These are phyloP conservation scores for Glyptemys insculpta DNA, from an alignment of 2,797 vertebrate genomes.

Conservation along the genomic window DNA sequence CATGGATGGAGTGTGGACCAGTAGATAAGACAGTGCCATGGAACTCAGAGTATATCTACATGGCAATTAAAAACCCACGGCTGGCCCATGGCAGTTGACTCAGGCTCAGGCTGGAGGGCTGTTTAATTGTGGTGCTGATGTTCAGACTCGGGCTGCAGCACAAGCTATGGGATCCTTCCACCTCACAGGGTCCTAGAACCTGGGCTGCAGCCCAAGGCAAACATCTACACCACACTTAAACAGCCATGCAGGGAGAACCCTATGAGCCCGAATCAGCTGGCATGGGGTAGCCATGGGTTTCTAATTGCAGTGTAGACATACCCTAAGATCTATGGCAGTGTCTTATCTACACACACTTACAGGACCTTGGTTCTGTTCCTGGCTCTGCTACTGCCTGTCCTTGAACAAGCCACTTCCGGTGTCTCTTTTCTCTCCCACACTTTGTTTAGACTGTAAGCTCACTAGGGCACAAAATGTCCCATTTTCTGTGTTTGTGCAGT, in stretches of 20 bases:
- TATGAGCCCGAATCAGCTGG: background rate
- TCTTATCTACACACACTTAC: background rate
- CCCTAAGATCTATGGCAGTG: background rate
- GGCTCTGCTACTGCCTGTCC: background rate
- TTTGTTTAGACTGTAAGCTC: background rate
- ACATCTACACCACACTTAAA: background rate
- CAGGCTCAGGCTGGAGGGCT: background rate
- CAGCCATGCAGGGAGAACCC: background rate
- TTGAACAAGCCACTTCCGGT: background rate
- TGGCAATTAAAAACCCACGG: background rate
- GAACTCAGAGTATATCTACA: background rate
- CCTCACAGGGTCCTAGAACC: background rate
- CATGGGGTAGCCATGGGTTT: background rate
- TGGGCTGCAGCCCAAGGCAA: background rate
- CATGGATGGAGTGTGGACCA: background rate
- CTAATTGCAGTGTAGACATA: background rate
- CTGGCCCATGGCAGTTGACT: background rate
- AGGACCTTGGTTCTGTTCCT: background rate
- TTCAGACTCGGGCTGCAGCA: background rate
- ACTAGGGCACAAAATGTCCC: fast-evolving
- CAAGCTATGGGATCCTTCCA: background rate
- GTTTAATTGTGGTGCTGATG: background rate
- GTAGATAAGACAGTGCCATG: background rate
- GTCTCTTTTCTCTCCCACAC: background rate
- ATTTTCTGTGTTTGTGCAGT: background rate